Percentiles rank a stretch among this genome's conserved stretches.
phyloP scores from a whole-genome alignment of 2,113 vertebrate genomes.

The Salminus brasiliensis region DNA sequence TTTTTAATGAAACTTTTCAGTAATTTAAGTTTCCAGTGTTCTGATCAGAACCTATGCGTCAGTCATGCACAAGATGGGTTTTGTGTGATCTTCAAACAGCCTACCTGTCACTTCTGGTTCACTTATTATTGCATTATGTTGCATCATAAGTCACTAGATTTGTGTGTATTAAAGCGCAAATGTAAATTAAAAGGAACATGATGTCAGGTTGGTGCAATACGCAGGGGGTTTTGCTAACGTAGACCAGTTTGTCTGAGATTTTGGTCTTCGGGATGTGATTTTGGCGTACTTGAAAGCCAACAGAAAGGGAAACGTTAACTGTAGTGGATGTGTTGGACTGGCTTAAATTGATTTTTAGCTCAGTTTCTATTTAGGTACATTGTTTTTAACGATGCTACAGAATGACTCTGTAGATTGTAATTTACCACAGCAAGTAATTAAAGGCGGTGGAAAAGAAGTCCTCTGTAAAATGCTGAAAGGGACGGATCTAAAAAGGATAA shows the following conservation, averaged over 20 bases:
- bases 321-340: too few species aligned
- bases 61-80: not conserved
- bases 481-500: too few species aligned
- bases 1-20: not conserved
- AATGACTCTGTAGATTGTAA: too few species aligned
- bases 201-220: conserved; percentile 20
- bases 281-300: not conserved
- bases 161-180: not conserved
- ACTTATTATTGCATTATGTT: conserved; percentile 19
- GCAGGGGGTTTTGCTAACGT: not conserved
- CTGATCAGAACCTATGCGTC: not conserved
- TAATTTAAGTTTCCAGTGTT: too few species aligned
- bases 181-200: conserved; percentile 1
- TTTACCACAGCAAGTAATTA: too few species aligned
- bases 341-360: too few species aligned
- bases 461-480: too few species aligned
- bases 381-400: too few species aligned
- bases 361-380: too few species aligned
- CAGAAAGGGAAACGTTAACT: not conserved
- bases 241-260: not conserved
- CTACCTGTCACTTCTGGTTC: conserved; percentile 12
- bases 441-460: too few species aligned
- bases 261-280: not conserved
- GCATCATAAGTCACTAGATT: conserved; percentile 4
- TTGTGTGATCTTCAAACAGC: not conserved